Evolutionary conservation across 2,113 vertebrate species (phyloP).

Genomic region (Bolborhynchus lineola): DNA sequence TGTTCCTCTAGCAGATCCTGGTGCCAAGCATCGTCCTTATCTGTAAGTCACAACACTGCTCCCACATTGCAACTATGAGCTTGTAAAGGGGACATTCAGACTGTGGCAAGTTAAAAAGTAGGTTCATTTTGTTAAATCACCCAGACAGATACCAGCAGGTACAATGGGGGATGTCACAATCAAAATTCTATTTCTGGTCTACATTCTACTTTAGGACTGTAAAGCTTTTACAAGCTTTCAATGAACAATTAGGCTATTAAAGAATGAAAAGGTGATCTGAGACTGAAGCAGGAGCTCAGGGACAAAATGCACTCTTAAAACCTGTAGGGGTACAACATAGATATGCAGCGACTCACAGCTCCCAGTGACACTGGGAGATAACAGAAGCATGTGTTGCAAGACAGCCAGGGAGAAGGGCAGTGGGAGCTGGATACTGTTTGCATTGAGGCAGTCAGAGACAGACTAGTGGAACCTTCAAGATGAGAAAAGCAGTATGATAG

Average conservation of each 20-base stretch:
- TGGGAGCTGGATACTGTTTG: neutral
- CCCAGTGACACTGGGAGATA: neutral
- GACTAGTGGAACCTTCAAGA: neutral
- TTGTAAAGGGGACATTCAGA: neutral
- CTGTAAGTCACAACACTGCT: no score
- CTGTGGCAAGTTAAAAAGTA: neutral
- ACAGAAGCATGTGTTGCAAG: neutral
- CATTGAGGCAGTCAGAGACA: neutral
- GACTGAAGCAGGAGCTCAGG: neutral
- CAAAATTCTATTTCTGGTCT: neutral
- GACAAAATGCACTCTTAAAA: neutral
- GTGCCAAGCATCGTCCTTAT: fast-evolving
- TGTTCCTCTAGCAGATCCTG: neutral
- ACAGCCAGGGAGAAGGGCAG: neutral
- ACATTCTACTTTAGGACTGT: neutral
- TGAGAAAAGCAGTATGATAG: neutral
- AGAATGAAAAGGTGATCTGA: neutral
- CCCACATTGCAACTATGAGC: neutral
- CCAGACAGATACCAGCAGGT: neutral
- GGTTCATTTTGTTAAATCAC: neutral
- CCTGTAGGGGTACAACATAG: neutral
- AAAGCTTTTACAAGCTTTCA: neutral
- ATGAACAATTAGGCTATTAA: neutral
- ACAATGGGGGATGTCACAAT: neutral
- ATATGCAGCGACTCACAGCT: neutral